Conservation (phyloP, 2,888 invertebrate genomes). For the Microctonus aethiopoides region DNA sequence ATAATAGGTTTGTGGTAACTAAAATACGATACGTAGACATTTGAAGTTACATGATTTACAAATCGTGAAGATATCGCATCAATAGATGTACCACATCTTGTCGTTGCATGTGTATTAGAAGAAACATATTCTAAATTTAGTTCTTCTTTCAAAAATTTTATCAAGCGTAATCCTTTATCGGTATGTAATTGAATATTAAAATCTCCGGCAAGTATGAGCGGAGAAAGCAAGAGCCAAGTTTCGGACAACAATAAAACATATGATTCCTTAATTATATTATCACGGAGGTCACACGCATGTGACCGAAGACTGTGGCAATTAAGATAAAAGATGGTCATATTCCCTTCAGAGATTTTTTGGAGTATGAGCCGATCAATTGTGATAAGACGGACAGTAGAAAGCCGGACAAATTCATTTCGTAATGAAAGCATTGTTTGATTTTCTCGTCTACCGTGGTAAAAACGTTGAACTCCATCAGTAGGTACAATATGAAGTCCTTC, state of each 20-base stretch:
- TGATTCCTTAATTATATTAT: neutral
- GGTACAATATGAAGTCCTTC: neutral
- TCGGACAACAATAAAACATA: slow-evolving; percentile 11
- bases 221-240: neutral
- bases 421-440: neutral
- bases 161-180: neutral
- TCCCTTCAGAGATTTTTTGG: neutral
- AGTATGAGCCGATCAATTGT: too few species aligned
- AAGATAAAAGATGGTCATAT: slow-evolving; percentile 1
- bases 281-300: slow-evolving; percentile 1
- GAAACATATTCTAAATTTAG: neutral
- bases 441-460: neutral
- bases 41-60: neutral
- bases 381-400: too few species aligned
- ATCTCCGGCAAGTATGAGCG: neutral
- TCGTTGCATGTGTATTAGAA: neutral
- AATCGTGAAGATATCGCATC: neutral
- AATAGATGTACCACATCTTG: neutral
- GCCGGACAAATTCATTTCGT: neutral
- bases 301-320: slow-evolving; percentile 27
- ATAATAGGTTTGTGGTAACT: too few species aligned
- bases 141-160: neutral
- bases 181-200: neutral
- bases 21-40: neutral
- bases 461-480: neutral